Evolutionary conservation across 2,888 invertebrate genomes (phyloP), one percentile per base, ranked within the genome.

Genomic region (Liodrosophila aerea): DNA sequence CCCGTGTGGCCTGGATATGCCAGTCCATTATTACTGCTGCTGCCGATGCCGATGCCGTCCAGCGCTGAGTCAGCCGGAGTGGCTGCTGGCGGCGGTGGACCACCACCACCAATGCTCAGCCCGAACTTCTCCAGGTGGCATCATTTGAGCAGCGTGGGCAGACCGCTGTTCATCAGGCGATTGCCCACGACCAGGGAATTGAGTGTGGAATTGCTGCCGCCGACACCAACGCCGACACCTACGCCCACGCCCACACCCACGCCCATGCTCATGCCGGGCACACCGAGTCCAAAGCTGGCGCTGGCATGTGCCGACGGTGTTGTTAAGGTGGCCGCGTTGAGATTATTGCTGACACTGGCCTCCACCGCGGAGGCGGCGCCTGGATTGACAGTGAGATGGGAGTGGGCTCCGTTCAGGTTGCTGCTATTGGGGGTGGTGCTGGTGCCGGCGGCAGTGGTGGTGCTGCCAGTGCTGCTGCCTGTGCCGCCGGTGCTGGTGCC

Each of bases 101-200:
- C 80, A 40, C 73, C 66, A 33, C 75, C 72, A 37, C 85, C 74
- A 65, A 78, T 59, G 44, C 86, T 72, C 71, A 87, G 70, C 56
- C 86, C 76, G 71, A 86, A 85, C 75, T 85, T 85, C 57, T 85
- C 87, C 78, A 88, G 71, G 78, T 85, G 85, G 76, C 88, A 88
- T 88, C 88, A 88, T 88, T 88, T 88, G 60, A 88, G 85, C 82
- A 88, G 76, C 44, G 88, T 86, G 52, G 88, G 88, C 53, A 88
- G 65, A 37, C 87, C 86, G 70, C 73, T 61, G 68, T 88, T 88
- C 88, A 88, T 88, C 66, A 88, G 76, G 16, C 88, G 88, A 66
- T 88, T 88, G 59, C 88, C 87, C 30, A 88, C 88, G 30, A 88
- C 88, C 53, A 88, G 64, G 9, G 88, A 87, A 49, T 88, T 88